Conservation (phyloP, 2,888 invertebrate genomes). For the Plagodis pulveraria region DNA sequence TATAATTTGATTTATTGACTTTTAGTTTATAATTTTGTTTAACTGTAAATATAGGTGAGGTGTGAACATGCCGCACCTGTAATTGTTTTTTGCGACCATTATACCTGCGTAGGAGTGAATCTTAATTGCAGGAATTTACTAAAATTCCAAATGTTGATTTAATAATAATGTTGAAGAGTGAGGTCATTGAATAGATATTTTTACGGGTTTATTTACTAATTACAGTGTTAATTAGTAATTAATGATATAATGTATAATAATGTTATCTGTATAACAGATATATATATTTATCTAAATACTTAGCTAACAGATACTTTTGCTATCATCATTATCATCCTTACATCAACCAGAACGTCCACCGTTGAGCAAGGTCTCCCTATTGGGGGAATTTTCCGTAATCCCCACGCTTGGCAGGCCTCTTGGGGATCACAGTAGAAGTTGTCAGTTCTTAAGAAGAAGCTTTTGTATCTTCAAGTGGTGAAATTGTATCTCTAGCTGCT, state of each 20-base stretch:
- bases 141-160: conserved; percentile 8
- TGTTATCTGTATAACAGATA: background rate
- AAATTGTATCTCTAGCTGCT: too few relatives aligned
- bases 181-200: conserved; percentile 11
- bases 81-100: conserved; percentile 12
- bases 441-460: too few relatives aligned
- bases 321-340: too few relatives aligned
- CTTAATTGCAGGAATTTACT: conserved; percentile 24
- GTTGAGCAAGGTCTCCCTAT: too few relatives aligned
- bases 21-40: conserved; percentile 7
- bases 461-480: too few relatives aligned
- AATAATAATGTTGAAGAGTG: background rate
- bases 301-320: too few relatives aligned
- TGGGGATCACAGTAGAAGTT: too few relatives aligned
- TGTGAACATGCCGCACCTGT: conserved; percentile 9
- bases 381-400: too few relatives aligned
- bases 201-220: background rate
- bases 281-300: too few relatives aligned
- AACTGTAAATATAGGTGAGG: background rate
- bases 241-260: too few relatives aligned
- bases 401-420: too few relatives aligned
- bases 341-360: too few relatives aligned
- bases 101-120: conserved; percentile 17
- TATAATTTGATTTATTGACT: conserved; percentile 6
- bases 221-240: background rate